Evolutionary conservation across 2,113 vertebrate species (phyloP).

Genomic region (Cottus gobio): DNA sequence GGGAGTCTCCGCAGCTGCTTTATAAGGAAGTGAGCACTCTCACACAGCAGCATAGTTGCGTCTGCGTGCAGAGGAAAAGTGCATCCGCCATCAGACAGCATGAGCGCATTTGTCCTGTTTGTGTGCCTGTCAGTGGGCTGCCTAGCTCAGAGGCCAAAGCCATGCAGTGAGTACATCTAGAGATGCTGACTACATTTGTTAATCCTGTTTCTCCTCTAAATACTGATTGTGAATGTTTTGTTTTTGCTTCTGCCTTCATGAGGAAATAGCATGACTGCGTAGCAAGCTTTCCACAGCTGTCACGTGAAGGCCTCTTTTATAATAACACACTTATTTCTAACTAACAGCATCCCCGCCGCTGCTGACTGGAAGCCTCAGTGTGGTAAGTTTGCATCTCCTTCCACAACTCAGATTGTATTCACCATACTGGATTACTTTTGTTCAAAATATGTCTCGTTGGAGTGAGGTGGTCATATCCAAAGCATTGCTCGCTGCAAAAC

Average conservation of each 20-base stretch:
- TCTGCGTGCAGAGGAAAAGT: not conserved
- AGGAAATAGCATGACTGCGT: not conserved
- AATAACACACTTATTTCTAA: not conserved
- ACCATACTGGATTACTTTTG: not conserved
- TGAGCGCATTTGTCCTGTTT: constrained; percentile 56
- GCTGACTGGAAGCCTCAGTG: constrained; percentile 47
- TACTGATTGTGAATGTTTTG: too few relatives aligned
- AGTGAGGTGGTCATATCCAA: not conserved
- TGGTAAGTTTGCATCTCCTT: constrained; percentile 29
- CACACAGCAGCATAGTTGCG: not conserved
- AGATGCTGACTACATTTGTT: not conserved
- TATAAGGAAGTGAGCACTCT: constrained; percentile 49
- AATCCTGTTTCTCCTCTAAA: not conserved
- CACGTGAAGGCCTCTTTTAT: not conserved
- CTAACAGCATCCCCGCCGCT: constrained; percentile 51
- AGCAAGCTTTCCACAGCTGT: not conserved
- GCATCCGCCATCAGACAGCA: not conserved
- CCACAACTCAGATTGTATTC: not conserved
- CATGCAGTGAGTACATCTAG: constrained; percentile 75
- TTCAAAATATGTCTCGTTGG: not conserved
- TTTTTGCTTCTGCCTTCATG: not conserved
- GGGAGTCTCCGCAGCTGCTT: constrained; percentile 10
- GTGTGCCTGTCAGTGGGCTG: constrained; percentile 48
- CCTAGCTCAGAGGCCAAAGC: constrained; percentile 62
- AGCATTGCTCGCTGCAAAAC: not conserved